Base-by-base conservation (phyloP, 2,113 vertebrate genomes). In the Reinhardtius hippoglossoides region DNA sequence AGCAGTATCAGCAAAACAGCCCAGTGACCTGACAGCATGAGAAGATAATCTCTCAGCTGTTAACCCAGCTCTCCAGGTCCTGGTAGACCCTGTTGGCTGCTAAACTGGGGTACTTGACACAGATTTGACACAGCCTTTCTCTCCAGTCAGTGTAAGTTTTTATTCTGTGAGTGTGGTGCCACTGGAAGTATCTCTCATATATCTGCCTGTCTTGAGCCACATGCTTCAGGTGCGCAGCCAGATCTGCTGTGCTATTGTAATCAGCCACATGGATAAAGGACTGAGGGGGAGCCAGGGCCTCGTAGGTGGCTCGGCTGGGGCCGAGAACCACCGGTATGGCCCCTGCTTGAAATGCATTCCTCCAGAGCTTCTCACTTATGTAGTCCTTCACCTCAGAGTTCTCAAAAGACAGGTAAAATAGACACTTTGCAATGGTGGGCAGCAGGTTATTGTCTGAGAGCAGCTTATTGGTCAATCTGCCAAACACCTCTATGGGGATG, bases 341-440 rank as follows among this genome's bases (percentile, higher is more conserved):
- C 35, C 93, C 79, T 0, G 95, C 81, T 15, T 66, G 63, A 71
- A 95, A 66, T 0, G 95, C 92, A 0, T 96, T 96, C 40, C 15
- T 37, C 95, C 95, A 95, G 8, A 95, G 83, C 81, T 96, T 96
- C 92, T 96, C 95, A 0, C 92, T 94, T 83, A 96, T 95, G 83
- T 95, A 96, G 77, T 95, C 95, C 0, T 58, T 85, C 0, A 94
- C 88, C 64, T 66, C 16, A 0, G 95, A 95, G 88, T 96, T 97
- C 89, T 97, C 95, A 0, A 96, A 96, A 2, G 95, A 94, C 72
- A 96, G 71, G 86, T 96, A 96, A 83, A 96, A 96, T 4, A 71
- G 84, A 66, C 96, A 95, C 2, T 79, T 92, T 60, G 67, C 76
- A 27, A 92, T 89, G 13, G 81, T 92, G 15, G 90, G 70, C 64